Percentiles rank a stretch among this genome's conserved stretches.
Evolutionary conservation across 1,140 invertebrate genomes (phyloP).

Genomic region (Reticulitermes speratus): DNA sequence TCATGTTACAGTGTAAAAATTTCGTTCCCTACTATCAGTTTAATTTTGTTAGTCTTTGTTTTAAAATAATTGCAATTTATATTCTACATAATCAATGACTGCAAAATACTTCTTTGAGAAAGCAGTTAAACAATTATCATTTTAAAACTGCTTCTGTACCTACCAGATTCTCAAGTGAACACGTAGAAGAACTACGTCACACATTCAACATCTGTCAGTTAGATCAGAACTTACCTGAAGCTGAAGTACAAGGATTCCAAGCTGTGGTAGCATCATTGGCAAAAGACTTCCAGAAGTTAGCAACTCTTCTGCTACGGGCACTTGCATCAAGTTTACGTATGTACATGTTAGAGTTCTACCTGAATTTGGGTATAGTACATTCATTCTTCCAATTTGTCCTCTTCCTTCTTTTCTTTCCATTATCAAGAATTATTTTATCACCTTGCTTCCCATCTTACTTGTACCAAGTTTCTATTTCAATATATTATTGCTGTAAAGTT

Average conservation of each 20-base stretch:
- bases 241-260: constrained; percentile 64
- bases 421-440: background rate
- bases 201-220: constrained; percentile 64
- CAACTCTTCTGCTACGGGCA: constrained; percentile 61
- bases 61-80: no score
- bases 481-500: no score
- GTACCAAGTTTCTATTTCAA: background rate
- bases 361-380: no score
- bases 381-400: no score
- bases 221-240: constrained; percentile 60
- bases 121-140: no score
- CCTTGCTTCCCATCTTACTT: background rate
- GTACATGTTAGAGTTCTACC: background rate
- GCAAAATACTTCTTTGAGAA: no score
- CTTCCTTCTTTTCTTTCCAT: background rate
- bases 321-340: constrained; percentile 61
- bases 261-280: constrained; percentile 61
- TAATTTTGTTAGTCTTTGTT: no score
- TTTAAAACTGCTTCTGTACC: no score
- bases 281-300: constrained; percentile 64
- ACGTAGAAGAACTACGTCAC: constrained; percentile 57
- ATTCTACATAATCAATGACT: no score
- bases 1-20: no score
- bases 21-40: no score
- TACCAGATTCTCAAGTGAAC: constrained; percentile 30